phyloP scores from a whole-genome alignment of 2,797 vertebrate genomes.

The Neosalanx taihuensis region DNA sequence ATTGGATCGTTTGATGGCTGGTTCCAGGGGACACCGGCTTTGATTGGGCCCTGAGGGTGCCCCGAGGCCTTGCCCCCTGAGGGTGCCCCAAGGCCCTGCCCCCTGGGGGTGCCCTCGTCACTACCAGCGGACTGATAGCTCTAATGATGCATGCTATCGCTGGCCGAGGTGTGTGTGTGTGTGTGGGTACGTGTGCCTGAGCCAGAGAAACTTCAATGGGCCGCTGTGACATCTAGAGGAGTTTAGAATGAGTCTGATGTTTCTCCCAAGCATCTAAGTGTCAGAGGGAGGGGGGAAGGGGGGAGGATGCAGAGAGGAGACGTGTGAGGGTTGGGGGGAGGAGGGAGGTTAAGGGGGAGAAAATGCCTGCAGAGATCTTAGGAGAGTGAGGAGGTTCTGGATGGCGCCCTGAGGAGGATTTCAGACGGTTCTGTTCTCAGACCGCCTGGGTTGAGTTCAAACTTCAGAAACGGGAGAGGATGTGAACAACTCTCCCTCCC shows the following conservation, averaged over 20 bases:
- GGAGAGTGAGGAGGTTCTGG: too few relatives aligned
- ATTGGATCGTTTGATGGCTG: slow-evolving; percentile 66
- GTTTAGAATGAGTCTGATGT: slow-evolving; percentile 56
- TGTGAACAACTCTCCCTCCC: neutral
- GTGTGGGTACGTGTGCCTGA: slow-evolving; percentile 47
- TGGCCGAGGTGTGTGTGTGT: slow-evolving; percentile 40
- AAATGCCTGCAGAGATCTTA: too few relatives aligned
- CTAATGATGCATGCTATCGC: slow-evolving; percentile 76
- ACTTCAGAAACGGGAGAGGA: neutral
- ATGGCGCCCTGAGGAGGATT: neutral
- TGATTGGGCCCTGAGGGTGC: slow-evolving; percentile 78
- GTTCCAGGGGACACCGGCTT: slow-evolving; percentile 69
- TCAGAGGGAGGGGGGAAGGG: neutral
- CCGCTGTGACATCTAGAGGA: slow-evolving; percentile 67
- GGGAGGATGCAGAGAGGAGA: slow-evolving; percentile 6
- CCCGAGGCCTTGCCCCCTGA: slow-evolving; percentile 69
- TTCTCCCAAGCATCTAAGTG: slow-evolving; percentile 33
- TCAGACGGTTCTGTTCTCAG: neutral
- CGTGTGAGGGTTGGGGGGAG: slow-evolving; percentile 32
- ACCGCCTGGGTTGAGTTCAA: neutral
- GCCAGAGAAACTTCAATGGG: slow-evolving; percentile 72
- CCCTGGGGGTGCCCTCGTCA: slow-evolving; percentile 71
- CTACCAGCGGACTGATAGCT: slow-evolving; percentile 76
- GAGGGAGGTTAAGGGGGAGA: slow-evolving; percentile 15
- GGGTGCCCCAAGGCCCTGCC: slow-evolving; percentile 69